Conservation (phyloP, 2,888 invertebrate species). For the Melanargia galathea region DNA sequence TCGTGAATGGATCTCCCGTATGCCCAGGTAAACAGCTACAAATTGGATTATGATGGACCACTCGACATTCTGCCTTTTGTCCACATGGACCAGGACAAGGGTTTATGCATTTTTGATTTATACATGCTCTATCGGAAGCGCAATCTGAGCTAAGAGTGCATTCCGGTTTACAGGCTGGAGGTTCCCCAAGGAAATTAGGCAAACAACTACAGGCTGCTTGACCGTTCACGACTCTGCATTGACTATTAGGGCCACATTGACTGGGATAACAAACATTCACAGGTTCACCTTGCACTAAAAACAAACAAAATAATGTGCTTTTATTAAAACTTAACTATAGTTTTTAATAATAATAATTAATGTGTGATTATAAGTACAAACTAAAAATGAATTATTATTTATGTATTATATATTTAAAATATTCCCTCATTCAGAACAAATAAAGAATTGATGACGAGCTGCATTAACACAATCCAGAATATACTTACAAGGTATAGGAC, state of each 20-base stretch:
- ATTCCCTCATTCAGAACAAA: neutral
- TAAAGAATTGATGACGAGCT: neutral
- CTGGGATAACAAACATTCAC: constrained; percentile 80
- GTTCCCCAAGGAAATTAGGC: constrained; percentile 85
- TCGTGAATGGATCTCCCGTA: constrained; percentile 85
- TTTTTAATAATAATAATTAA: no score
- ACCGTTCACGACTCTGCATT: constrained; percentile 80
- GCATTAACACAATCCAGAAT: constrained; percentile 13
- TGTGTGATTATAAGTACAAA: no score
- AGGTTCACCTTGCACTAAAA: constrained; percentile 70
- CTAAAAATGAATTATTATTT: no score
- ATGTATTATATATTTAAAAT: neutral
- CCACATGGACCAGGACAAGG: constrained; percentile 89
- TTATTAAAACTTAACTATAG: no score
- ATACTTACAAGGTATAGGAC: constrained; percentile 63
- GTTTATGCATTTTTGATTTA: constrained; percentile 86
- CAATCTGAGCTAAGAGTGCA: constrained; percentile 87
- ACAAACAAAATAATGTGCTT: constrained; percentile 12
- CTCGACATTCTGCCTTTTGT: constrained; percentile 85
- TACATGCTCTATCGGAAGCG: constrained; percentile 83
- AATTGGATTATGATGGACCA: constrained; percentile 87
- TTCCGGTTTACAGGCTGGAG: constrained; percentile 86
- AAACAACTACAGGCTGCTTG: constrained; percentile 88
- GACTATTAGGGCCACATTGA: constrained; percentile 84
- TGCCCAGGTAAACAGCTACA: constrained; percentile 85